These are phyloP conservation scores for Gila robusta DNA, from an alignment of 2,797 vertebrate species.

Conservation along the genomic window DNA sequence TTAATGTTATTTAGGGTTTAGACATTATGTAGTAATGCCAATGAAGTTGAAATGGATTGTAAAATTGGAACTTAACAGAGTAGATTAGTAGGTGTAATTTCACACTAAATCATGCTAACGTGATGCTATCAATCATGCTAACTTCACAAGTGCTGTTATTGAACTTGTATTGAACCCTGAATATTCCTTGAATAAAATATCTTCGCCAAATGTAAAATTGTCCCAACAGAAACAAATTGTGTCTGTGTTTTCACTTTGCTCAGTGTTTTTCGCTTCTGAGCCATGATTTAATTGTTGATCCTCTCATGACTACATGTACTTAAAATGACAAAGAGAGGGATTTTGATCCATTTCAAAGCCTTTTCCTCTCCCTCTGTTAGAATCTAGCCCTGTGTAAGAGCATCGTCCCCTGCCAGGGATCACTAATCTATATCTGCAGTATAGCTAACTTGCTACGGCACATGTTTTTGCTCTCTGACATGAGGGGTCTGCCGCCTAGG, in stretches of 20 bases:
- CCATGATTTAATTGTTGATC: conserved; percentile 26
- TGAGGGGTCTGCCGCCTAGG: conserved; percentile 48
- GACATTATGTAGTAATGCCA: neutral
- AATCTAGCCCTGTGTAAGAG: conserved; percentile 26
- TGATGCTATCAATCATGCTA: neutral
- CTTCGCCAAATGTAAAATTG: neutral
- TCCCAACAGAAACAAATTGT: neutral
- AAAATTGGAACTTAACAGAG: neutral
- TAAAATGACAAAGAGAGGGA: conserved; percentile 31
- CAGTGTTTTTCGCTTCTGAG: conserved; percentile 3
- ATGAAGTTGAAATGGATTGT: neutral
- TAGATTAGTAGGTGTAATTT: neutral
- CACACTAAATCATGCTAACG: neutral
- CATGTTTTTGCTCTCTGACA: conserved; percentile 58
- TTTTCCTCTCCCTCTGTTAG: conserved; percentile 2
- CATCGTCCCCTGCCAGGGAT: conserved; percentile 19
- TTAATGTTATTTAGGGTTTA: neutral
- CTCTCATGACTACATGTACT: conserved; percentile 26
- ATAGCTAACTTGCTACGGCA: conserved; percentile 52
- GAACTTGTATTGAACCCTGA: neutral
- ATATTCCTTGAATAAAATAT: neutral
- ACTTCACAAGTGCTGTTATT: neutral
- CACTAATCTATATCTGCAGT: conserved; percentile 55
- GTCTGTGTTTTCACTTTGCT: conserved; percentile 7
- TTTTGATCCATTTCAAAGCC: conserved; percentile 35